These are phyloP conservation scores for Gonioctena quinquepunctata DNA, from an alignment of 1,140 invertebrate species.

Conservation along the genomic window DNA sequence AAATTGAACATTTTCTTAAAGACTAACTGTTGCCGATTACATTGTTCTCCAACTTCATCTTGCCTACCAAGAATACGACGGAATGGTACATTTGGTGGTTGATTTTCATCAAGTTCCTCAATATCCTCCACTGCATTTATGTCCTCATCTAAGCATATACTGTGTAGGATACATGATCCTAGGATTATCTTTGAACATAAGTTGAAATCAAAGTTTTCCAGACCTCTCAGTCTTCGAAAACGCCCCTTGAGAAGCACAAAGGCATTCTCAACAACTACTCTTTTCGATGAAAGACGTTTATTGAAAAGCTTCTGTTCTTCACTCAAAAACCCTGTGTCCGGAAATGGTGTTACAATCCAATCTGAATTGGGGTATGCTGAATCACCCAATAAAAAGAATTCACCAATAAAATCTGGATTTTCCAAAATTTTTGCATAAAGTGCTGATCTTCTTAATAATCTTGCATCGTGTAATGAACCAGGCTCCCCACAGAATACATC, in stretches of 20 bases:
- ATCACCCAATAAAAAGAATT: background rate
- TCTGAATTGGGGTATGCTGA: background rate
- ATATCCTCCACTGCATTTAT: background rate
- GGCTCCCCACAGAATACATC: no score
- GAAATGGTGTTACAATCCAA: conserved; percentile 6
- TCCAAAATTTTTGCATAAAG: background rate
- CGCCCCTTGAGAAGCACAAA: conserved; percentile 11
- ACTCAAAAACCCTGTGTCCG: conserved; percentile 3
- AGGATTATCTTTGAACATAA: background rate
- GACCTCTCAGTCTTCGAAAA: background rate
- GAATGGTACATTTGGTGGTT: background rate
- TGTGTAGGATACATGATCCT: background rate
- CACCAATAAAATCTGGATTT: background rate
- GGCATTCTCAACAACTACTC: conserved; percentile 12
- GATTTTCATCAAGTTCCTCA: background rate
- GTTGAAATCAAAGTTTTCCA: background rate
- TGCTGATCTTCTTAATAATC: background rate
- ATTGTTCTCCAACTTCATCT: background rate
- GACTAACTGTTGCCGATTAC: background rate
- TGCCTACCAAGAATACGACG: background rate
- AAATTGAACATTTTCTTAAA: background rate
- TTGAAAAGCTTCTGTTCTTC: conserved; percentile 4
- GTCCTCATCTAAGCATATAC: conserved; percentile 2
- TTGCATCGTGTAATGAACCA: background rate
- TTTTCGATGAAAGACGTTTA: background rate